Evolutionary conservation across 2,113 vertebrate genomes (phyloP), one percentile per base, ranked within the genome.

Genomic region (Callorhinus ursinus): DNA sequence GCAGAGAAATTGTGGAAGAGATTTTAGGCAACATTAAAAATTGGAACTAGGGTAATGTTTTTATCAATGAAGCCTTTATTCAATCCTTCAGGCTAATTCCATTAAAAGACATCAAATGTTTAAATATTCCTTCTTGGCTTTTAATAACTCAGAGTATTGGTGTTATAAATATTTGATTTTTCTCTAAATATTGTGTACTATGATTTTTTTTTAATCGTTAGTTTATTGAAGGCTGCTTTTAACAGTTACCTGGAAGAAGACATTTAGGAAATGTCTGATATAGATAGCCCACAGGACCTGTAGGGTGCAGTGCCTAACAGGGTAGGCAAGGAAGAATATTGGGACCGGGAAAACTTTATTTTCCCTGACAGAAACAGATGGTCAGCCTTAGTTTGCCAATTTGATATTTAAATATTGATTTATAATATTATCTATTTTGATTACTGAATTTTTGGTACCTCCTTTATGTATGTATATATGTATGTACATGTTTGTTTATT

Each of bases 21-120:
- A 42, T 80, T 96, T 96, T 49, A 46, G 21, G 22, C n/a, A 80
- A n/a, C 5, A 85, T 81, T 95, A 14, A 87, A 80, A n/a, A 90
- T 59, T 82, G 21, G 7, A 94, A 83, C 15, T 61, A 83, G 65
- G 33, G 5, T 61, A 76, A 91, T 46, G 5, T 65, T 71, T 96
- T 92, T 65, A 90, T 76, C 5, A 84, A 16, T 53, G 26, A 10
- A 10, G 28, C 9, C 4, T 53, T 51, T 80, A 77, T 51, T 87
- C 16, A 59, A 31, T 85, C 36, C 74, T 90, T 96, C n/a, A 63
- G 36, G 18, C 6, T 84, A 91, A 81, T 88, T 87, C 9, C 18
- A 88, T 49, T 59, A 61, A 96, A 85, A 93, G 12, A 61, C 24
- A 84, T 79, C 24, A 33, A 77, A 79, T 86, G 42, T 59, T 92